phyloP scores from a whole-genome alignment of 2,113 vertebrate species.

The Oryzias woworae region DNA sequence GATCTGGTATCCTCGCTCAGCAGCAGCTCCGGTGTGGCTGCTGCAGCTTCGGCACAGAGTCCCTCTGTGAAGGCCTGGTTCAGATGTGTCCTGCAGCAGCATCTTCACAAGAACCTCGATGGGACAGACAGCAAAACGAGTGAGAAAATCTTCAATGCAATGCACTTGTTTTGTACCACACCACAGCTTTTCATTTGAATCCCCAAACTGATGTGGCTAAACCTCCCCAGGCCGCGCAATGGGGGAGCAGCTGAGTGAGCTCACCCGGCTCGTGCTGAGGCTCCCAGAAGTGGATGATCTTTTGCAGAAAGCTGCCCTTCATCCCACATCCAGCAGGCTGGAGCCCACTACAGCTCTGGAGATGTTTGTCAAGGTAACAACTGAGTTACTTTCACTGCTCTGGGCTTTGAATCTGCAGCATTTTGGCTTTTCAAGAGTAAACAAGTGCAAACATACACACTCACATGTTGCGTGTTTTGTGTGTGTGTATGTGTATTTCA shows the following conservation, averaged over 20 bases:
- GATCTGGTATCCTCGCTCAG: slow-evolving; percentile 79
- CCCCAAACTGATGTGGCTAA: not conserved
- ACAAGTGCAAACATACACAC: no score
- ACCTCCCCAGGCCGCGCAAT: slow-evolving; percentile 77
- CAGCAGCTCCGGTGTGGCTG: slow-evolving; percentile 61
- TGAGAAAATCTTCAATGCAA: slow-evolving; percentile 15
- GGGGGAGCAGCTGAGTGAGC: slow-evolving; percentile 85
- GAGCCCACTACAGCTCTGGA: slow-evolving; percentile 83
- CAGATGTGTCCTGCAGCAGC: slow-evolving; percentile 91
- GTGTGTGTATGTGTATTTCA: slow-evolving; percentile 47
- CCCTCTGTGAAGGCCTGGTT: slow-evolving; percentile 91
- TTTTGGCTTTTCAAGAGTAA: not conserved
- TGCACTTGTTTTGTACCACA: not conserved
- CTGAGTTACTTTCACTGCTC: no score
- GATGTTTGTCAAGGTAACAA: slow-evolving; percentile 87
- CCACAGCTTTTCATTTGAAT: no score
- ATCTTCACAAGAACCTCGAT: slow-evolving; percentile 80
- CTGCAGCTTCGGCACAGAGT: slow-evolving; percentile 80
- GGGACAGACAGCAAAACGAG: slow-evolving; percentile 70
- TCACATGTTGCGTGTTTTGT: no score
- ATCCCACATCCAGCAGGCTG: slow-evolving; percentile 61
- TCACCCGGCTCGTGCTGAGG: slow-evolving; percentile 88
- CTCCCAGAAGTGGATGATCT: slow-evolving; percentile 88
- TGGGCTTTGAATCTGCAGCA: not conserved
- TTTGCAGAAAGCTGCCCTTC: slow-evolving; percentile 78